Percentiles rank a stretch among this genome's conserved stretches.
Evolutionary conservation across 2,113 vertebrate genomes (phyloP).

Genomic region (Pyrgilauda ruficollis): DNA sequence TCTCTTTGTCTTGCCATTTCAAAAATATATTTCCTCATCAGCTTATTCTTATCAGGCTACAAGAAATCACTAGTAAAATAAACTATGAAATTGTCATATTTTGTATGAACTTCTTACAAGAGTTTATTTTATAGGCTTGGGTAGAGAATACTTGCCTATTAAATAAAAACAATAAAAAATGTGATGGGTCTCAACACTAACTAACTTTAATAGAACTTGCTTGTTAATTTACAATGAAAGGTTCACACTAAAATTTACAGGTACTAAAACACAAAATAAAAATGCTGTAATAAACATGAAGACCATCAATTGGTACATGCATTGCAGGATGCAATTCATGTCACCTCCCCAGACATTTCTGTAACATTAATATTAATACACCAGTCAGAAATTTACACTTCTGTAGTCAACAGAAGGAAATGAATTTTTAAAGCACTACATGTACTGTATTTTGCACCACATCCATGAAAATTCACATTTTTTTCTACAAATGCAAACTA

Average conservation of each 20-base stretch:
- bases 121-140: neutral
- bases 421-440: neutral
- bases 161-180: neutral
- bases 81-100: neutral
- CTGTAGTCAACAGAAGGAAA: neutral
- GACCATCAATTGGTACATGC: neutral
- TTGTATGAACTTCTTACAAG: neutral
- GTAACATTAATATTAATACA: neutral
- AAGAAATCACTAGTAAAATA: neutral
- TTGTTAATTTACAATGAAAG: neutral
- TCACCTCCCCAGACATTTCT: neutral
- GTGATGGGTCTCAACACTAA: neutral
- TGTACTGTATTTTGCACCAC: neutral
- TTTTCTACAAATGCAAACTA: neutral
- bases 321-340: neutral
- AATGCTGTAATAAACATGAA: neutral
- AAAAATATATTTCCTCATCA: neutral
- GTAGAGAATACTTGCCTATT: neutral
- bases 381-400: neutral
- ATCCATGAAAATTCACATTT: neutral
- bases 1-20: neutral
- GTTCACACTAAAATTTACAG: neutral
- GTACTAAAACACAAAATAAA: neutral
- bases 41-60: neutral
- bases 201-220: neutral